These are phyloP conservation scores for Poeciliopsis presidionis DNA, from an alignment of 2,797 vertebrate species.

Conservation along the genomic window DNA sequence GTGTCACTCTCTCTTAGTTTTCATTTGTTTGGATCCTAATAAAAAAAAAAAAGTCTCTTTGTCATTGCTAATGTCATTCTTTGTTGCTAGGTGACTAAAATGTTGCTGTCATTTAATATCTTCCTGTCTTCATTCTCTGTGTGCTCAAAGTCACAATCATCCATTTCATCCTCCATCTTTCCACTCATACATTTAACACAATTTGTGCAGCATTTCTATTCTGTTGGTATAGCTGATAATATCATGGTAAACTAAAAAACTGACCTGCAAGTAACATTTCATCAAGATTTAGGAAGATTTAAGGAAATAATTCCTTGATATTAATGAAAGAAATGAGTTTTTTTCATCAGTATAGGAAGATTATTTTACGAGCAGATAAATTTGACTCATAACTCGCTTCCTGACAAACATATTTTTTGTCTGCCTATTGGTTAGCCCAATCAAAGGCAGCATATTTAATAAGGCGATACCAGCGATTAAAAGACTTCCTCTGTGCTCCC, in stretches of 20 bases:
- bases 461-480: conserved; percentile 30
- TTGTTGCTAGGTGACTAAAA: neutral
- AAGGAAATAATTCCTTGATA: too few species aligned
- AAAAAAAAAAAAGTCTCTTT: neutral
- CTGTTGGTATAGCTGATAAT: neutral
- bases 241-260: neutral
- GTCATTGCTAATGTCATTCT: neutral
- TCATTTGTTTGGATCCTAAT: conserved; percentile 2
- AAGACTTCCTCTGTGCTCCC: conserved; percentile 51
- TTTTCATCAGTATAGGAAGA: too few species aligned
- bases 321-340: too few species aligned
- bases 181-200: neutral
- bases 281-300: too few species aligned
- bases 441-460: conserved; percentile 24
- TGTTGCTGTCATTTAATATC: neutral
- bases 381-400: neutral
- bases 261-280: too few species aligned
- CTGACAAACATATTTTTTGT: neutral
- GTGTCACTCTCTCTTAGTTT: conserved; percentile 3
- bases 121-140: conserved; percentile 3
- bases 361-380: too few species aligned
- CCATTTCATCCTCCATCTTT: neutral
- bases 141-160: neutral
- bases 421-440: conserved; percentile 3
- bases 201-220: neutral